A percentile compares a stretch with the other conserved stretches of the same genome.
phyloP scores from a whole-genome alignment of 2,888 invertebrate genomes.

The Cryptus armator region DNA sequence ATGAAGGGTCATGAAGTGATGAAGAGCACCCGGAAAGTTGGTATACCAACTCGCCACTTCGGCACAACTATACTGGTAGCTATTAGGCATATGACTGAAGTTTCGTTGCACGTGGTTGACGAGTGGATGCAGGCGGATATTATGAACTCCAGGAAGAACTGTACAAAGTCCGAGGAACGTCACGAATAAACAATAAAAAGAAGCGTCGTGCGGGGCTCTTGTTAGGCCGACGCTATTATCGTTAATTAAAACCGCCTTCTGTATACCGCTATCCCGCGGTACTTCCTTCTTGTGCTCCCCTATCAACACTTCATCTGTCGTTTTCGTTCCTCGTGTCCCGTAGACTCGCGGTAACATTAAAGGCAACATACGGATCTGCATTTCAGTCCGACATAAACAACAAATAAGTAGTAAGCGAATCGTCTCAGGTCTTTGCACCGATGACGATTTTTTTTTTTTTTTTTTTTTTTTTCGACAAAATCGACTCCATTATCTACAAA shows the following conservation, averaged over 20 bases:
- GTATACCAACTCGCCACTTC: too few relatives aligned
- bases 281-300: constrained; percentile 29
- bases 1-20: too few relatives aligned
- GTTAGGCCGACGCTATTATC: constrained; percentile 78
- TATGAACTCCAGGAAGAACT: constrained; percentile 39
- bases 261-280: constrained; percentile 67
- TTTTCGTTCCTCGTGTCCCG: constrained; percentile 28
- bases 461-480: not conserved
- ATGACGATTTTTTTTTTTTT: not conserved
- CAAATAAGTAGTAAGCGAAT: not conserved
- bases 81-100: not conserved
- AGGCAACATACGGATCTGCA: constrained; percentile 13
- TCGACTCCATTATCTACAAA: not conserved
- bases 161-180: constrained; percentile 66
- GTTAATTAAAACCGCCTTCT: constrained; percentile 80
- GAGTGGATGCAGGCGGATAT: constrained; percentile 27
- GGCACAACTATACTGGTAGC: too few relatives aligned
- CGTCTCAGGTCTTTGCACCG: not conserved
- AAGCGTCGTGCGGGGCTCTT: constrained; percentile 74
- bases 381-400: not conserved
- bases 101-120: constrained; percentile 1
- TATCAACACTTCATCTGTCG: constrained; percentile 29
- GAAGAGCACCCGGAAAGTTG: too few relatives aligned
- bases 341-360: constrained; percentile 43
- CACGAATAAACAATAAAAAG: constrained; percentile 79